Base-by-base conservation (phyloP, 2,113 vertebrate genomes). In the Zingel zingel region DNA sequence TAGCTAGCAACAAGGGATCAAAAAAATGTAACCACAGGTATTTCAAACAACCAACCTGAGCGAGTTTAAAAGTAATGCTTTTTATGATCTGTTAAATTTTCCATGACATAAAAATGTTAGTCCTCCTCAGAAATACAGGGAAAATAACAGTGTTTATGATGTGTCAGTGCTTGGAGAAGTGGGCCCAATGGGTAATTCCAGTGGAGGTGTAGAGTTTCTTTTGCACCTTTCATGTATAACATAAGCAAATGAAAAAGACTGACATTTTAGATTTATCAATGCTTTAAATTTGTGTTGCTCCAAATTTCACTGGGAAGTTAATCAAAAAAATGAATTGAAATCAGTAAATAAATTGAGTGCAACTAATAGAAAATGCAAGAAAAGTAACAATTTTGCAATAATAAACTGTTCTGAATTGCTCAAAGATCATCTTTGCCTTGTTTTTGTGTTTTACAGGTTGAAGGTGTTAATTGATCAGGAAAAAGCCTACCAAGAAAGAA, bases 391-490 rank as follows among this genome's bases (percentile, higher is more conserved):
- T 30, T 15, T 33, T 13, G 6, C 30, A 53, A 51, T 4, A 51
- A 12, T 4, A 18, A 19, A 66, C 30, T 25, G 36, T 47, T 57
- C 3, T 79, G 15, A 50, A 57, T 33, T 47, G 1, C 45, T 16
- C 10, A 6, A 77, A 15, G 13, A 25, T 80, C 25, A 74, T 10
- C 25, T 73, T 23, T 81, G 7, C 4, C 2, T 59, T 77, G 25
- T 66, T 83, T 56, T 73, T 36, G 84, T 90, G 50, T 89, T 75
- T 95, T 92, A 62, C 94, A 99, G 98, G 93, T 75, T 99, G 92
- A 99, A 99, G 95, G 95, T 96, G 89, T 88, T 98, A 71, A 96
- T 96, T 93, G 96, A 98, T 84, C 97, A 99, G 91, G 96, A 98
- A 92, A 97, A 96, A 65, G 86, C 89, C 0, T 95, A 96, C 90